Evolutionary conservation across 2,888 invertebrate species (phyloP).

Genomic region (Rugalucina vietnamica): DNA sequence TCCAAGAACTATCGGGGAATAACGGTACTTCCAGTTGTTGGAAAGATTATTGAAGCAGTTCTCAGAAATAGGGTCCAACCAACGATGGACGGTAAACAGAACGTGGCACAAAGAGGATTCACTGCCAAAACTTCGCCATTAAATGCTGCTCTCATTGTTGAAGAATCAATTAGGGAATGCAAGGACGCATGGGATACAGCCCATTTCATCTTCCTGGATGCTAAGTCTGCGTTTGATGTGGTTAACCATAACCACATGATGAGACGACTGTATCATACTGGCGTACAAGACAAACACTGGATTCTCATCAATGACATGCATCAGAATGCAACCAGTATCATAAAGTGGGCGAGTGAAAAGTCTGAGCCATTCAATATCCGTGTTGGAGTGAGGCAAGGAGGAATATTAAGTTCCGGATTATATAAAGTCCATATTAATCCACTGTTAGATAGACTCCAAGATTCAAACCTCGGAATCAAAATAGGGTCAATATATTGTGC

Average conservation of each 20-base stretch:
- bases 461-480: neutral
- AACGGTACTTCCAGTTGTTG: conserved; percentile 8
- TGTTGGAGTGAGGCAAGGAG: conserved; percentile 25
- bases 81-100: neutral
- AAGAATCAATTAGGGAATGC: conserved; percentile 7
- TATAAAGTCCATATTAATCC: conserved; percentile 21
- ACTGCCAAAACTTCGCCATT: conserved; percentile 19
- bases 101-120: conserved; percentile 9
- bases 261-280: conserved; percentile 19
- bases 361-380: neutral
- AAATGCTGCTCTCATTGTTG: conserved; percentile 20
- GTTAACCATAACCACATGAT: conserved; percentile 25
- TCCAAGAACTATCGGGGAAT: conserved; percentile 20
- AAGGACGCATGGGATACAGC: neutral
- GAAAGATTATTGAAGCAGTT: conserved; percentile 21
- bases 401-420: conserved; percentile 22
- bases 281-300: conserved; percentile 20
- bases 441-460: conserved; percentile 7
- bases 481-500: neutral
- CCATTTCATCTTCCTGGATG: conserved; percentile 17
- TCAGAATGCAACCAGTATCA: neutral
- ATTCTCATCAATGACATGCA: neutral
- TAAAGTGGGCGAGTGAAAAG: conserved; percentile 8
- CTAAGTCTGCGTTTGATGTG: conserved; percentile 38
- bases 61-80: neutral